Evolutionary conservation across 2,888 invertebrate genomes (phyloP), one percentile per base, ranked within the genome.

Genomic region (Dynastes hyllus): DNA sequence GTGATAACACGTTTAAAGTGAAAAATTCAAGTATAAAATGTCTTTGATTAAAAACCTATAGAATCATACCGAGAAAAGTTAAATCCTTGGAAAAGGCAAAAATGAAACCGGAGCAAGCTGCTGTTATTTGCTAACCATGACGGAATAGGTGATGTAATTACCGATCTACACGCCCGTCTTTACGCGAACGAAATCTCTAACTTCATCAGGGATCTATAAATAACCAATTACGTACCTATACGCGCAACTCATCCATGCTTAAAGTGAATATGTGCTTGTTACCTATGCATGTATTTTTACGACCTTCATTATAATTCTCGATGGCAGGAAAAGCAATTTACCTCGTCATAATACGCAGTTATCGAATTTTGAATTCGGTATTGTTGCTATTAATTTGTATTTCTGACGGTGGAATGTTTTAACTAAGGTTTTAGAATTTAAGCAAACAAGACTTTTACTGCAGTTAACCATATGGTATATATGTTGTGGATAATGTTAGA

Each of bases 151-250:
- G 73, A 75, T 75, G 73, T 61, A 61, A 75, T 75, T 75, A 75
- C 22, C 63, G 50, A 58, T 50, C 61, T 16, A 75, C 50, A 61
- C 40, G 61, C 61, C 73, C 73, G 45, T 58, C 61, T 75, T 75
- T 75, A 75, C 73, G 58, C 73, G 73, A 45, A 45, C 61, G 73
- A 75, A 69, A 75, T 75, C 73, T 61, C 40, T 73, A 73, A 73
- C 55, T 40, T 58, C 55, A 73, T 32, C 45, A 73, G 55, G 22
- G 55, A 58, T 51, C 73, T 75, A 75, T 75, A 75, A 75, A 75
- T 75, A 75, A 61, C 73, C 61, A 75, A 61, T 75, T 75, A 75
- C 73, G 73, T 75, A 58, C 55, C 22, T 27, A 58, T 5, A 37
- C 32, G 32, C 32, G 32, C 32, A 22, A 61, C 16, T 45, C 73